Evolutionary conservation across 2,113 vertebrate species (phyloP), one percentile per base, ranked within the genome.

Genomic region (Zosterops japonicus): DNA sequence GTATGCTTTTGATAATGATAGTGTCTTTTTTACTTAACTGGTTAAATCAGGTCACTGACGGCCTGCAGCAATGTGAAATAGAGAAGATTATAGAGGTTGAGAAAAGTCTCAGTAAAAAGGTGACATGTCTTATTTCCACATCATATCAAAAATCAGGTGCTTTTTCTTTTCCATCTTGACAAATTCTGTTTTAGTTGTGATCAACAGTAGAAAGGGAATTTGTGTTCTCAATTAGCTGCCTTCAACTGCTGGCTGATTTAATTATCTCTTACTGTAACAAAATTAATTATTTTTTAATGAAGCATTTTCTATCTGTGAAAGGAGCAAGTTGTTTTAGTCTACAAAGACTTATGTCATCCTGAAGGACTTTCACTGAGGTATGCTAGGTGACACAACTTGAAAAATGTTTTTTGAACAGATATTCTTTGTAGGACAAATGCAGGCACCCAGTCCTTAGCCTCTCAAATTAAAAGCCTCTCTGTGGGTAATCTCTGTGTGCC

Each of bases 181-280:
- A 83, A 91, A 90, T 65, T 87, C 77, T 3, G 2, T 5, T 83
- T 63, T 72, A 44, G 42, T 81, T 87, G 49, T 46, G 33, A 70
- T 74, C 60, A 83, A 9, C 29, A 55, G 29, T 18, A 71, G 83
- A 49, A 80, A 35, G 11, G 57, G 41, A 89, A 81, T 93, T 95
- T 84, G 50, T 83, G n/a, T 77, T 96, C 67, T 92, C 71, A 89
- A 5, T 5, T 77, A 55, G 9, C 50, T 87, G 49, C 50, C 67
- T 89, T 89, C 23, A 85, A 27, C 35, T 93, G 53, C 70, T 68
- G 39, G 24, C 28, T 93, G 83, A 95, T 94, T 94, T 83, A 83
- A 90, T 90, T 88, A 74, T 79, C 46, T 88, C 63, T 88, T 93
- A 49, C 31, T 91, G 59, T 88, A 94, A 80, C 21, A 74, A 88